phyloP scores from a whole-genome alignment of 2,113 vertebrate species.

The Podarcis cretensis region DNA sequence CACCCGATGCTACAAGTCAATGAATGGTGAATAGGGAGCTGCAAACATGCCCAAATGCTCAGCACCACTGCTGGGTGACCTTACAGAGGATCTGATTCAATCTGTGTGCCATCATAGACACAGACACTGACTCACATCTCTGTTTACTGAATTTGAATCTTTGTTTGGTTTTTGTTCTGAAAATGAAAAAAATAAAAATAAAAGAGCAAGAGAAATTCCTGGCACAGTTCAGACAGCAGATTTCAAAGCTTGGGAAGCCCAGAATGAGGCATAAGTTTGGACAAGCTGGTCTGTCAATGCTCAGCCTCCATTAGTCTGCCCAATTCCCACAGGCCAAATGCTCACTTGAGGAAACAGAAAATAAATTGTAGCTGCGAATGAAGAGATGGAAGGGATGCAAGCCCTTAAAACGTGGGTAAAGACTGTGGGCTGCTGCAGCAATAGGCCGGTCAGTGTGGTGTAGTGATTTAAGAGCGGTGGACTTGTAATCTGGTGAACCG shows the following conservation, averaged over 20 bases:
- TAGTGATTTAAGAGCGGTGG: no score
- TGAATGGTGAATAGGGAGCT: neutral
- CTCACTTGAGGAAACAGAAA: slow-evolving; percentile 29
- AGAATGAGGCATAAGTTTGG: slow-evolving; percentile 17
- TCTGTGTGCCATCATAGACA: slow-evolving; percentile 19
- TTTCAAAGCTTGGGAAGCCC: slow-evolving; percentile 36
- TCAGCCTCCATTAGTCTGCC: slow-evolving; percentile 21
- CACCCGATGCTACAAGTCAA: neutral
- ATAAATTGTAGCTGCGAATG: neutral
- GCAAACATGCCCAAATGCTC: neutral
- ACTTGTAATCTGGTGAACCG: no score
- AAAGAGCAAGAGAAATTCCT: slow-evolving; percentile 24
- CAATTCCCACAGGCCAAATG: slow-evolving; percentile 30
- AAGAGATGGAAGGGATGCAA: neutral
- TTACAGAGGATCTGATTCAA: slow-evolving; percentile 20
- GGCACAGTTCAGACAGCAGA: slow-evolving; percentile 39
- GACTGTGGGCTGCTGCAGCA: no score
- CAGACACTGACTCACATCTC: slow-evolving; percentile 36
- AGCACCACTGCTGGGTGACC: neutral
- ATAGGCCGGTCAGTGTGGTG: no score
- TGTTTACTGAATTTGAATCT: slow-evolving; percentile 41
- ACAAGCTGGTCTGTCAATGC: slow-evolving; percentile 35
- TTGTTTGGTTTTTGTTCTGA: slow-evolving; percentile 49
- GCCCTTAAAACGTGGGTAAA: neutral
- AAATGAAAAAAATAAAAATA: neutral